These are phyloP conservation scores for Ormyrus nitidulus DNA, from an alignment of 2,888 invertebrate species.

Conservation along the genomic window DNA sequence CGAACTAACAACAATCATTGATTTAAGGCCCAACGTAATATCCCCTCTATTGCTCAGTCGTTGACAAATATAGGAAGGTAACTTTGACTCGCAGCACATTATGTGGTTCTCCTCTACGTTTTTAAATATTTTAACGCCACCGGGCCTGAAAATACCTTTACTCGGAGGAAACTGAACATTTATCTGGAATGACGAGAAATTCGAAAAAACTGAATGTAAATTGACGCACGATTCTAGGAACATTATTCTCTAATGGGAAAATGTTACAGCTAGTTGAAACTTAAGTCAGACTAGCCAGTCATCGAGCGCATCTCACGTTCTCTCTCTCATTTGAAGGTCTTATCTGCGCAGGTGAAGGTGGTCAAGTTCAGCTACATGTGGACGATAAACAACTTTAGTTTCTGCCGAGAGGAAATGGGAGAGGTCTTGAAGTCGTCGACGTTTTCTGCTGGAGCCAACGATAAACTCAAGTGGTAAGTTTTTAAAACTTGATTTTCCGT, in stretches of 20 bases:
- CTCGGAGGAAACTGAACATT: not conserved
- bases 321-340: conserved; percentile 71
- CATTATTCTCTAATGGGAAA: not conserved
- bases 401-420: conserved; percentile 99
- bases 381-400: conserved; percentile 99
- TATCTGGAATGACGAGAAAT: not conserved
- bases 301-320: conserved; percentile 58
- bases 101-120: too few relatives aligned
- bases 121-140: too few relatives aligned
- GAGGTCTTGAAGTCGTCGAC: conserved; percentile 99
- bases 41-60: too few relatives aligned
- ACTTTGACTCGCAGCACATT: too few relatives aligned
- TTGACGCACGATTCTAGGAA: too few relatives aligned
- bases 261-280: conserved; percentile 27
- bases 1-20: too few relatives aligned
- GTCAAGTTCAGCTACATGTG: conserved; percentile 99
- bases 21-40: too few relatives aligned
- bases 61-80: too few relatives aligned
- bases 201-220: too few relatives aligned
- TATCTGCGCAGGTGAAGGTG: conserved; percentile 93
- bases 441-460: conserved; percentile 99
- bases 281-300: conserved; percentile 18
- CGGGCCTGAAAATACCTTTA: not conserved
- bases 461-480: conserved; percentile 97
- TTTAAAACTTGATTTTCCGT: not conserved